Base-by-base conservation (phyloP, 2,797 vertebrate species). In the Phoxinus dragarum region DNA sequence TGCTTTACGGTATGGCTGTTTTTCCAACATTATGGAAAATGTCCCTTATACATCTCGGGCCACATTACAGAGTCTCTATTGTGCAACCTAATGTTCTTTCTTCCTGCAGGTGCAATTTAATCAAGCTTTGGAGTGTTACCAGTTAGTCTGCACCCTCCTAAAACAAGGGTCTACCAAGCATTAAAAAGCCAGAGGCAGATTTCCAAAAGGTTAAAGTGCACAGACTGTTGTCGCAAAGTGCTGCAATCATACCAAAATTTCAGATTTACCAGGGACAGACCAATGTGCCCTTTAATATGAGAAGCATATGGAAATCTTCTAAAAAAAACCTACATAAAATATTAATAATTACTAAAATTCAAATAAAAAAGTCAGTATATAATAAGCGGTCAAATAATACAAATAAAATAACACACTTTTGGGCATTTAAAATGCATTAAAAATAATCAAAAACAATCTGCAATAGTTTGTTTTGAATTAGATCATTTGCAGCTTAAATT, bases 61-160 rank as follows among this genome's bases (percentile, higher is more conserved):
- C 47, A 44, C 23, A 67, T 72, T 27, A 66, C 31, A 23, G 64
- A n/a, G 11, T 52, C 12, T 59, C 49, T 47, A 42, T 72, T 84
- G 68, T 68, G 77, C 31, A 56, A 40, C 42, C 52, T 54, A 67
- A 42, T 71, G 42, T 36, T 73, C 31, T 82, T 72, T 64, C 47
- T 76, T 81, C 61, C 61, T 79, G 83, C 76, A 77, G n/a, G 49
- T 80, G 44, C 77, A 78, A 72, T 86, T 75, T 81, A 84, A 84
- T 64, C 31, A 49, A 44, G n/a, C 36, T 84, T 61, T 77, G 67
- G 64, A 87, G 49, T 16, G 17, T 68, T 69, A 73, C 38, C 80
- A 78, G 76, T 66, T 69, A 73, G 67, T 78, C 6, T 38, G 42
- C 68, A 23, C 49, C 36, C 59, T 23, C 38, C 66, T n/a, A 21